Conservation (phyloP, 23 tunicate genomes). For the Trididemnum nubilum region DNA sequence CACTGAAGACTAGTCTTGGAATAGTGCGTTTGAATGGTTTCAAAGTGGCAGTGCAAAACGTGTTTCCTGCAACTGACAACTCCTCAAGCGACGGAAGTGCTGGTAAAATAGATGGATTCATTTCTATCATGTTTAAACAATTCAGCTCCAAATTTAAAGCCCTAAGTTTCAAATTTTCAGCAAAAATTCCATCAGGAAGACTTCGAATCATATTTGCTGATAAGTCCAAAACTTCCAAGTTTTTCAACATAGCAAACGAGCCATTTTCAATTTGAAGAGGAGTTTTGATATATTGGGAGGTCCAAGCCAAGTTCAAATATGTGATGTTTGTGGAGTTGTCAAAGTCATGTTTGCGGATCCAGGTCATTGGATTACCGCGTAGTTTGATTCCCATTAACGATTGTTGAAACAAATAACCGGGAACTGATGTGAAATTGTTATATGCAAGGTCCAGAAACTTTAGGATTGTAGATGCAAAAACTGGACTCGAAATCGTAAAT, state of each 20-base stretch:
- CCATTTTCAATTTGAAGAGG: neutral
- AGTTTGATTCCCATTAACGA: conserved; percentile 12
- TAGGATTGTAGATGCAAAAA: neutral
- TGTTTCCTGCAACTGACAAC: neutral
- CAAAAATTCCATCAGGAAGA: neutral
- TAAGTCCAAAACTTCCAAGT: neutral
- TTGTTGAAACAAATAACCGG: neutral
- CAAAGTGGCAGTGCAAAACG: neutral
- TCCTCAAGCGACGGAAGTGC: neutral
- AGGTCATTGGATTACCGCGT: conserved; percentile 1
- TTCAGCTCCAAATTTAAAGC: neutral
- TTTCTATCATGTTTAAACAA: neutral
- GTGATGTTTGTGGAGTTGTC: neutral
- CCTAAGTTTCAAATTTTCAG: neutral
- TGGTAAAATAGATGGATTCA: neutral
- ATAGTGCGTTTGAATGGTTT: neutral
- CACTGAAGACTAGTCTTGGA: neutral
- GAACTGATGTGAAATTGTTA: conserved; percentile 6
- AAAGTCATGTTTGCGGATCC: neutral
- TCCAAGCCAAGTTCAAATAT: conserved; percentile 8
- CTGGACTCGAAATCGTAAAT: neutral
- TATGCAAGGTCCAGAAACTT: neutral
- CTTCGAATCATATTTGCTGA: neutral
- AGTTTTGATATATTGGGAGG: neutral
- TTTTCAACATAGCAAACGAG: neutral